phyloP scores from a whole-genome alignment of 1,140 invertebrate species.

The Anoplolepis gracilipes region DNA sequence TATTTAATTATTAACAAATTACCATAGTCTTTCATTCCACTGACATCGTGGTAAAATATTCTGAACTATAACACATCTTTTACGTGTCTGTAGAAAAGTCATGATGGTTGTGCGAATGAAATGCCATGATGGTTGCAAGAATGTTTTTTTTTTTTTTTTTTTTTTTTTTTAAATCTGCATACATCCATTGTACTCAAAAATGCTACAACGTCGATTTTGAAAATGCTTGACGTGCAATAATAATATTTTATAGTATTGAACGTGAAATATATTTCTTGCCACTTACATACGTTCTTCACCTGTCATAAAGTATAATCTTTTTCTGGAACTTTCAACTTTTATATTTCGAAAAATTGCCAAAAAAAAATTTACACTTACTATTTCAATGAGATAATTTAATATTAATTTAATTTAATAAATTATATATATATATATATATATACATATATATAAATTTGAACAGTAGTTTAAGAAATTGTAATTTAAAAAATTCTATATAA shows the following conservation, averaged over 20 bases:
- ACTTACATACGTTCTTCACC: not conserved
- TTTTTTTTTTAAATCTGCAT: not conserved
- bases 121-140: not conserved
- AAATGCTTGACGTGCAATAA: constrained; percentile 20
- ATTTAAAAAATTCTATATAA: not conserved
- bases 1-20: not conserved
- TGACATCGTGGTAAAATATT: not conserved
- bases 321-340: not conserved
- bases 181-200: constrained; percentile 2
- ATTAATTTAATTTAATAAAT: too few relatives aligned
- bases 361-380: not conserved
- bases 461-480: not conserved
- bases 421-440: too few relatives aligned
- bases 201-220: constrained; percentile 6
- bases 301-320: constrained; percentile 4
- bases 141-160: too few relatives aligned
- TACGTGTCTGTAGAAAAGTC: too few relatives aligned
- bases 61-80: not conserved
- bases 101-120: too few relatives aligned
- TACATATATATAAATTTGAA: not conserved
- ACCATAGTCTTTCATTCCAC: not conserved
- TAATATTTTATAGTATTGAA: constrained; percentile 23
- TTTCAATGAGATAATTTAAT: not conserved
- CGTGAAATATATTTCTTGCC: constrained; percentile 21
- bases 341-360: not conserved